These are phyloP conservation scores for Sphyrna mokarran DNA, from an alignment of 2,113 vertebrate species.

Conservation along the genomic window DNA sequence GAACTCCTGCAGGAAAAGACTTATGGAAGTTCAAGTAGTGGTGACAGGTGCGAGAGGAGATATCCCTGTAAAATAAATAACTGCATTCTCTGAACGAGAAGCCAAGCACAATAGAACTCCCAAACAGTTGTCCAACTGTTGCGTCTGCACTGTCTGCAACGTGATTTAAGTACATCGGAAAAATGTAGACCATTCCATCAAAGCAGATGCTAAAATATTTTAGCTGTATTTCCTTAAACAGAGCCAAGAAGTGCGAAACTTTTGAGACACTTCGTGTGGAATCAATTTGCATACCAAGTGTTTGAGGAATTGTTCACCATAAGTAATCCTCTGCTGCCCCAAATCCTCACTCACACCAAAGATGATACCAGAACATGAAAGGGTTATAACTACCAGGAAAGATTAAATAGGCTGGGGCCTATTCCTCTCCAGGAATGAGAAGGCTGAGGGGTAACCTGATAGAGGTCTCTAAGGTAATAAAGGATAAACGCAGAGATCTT, in stretches of 20 bases:
- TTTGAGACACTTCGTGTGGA: not conserved
- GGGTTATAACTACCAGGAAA: not conserved
- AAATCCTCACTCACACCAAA: not conserved
- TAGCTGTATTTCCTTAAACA: slow-evolving; percentile 14
- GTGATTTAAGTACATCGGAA: slow-evolving; percentile 12
- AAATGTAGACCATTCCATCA: slow-evolving; percentile 23
- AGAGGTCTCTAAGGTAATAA: not conserved
- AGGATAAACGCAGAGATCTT: not conserved
- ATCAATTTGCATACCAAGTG: not conserved
- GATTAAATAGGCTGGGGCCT: not conserved
- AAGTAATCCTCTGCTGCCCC: not conserved
- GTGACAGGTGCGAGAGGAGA: not conserved
- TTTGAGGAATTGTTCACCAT: slow-evolving; percentile 24
- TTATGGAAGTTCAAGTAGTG: not conserved
- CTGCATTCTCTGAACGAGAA: not conserved
- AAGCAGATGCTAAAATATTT: slow-evolving; percentile 31
- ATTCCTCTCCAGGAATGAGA: not conserved
- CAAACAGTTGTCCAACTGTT: not conserved
- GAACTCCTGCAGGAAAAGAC: not conserved
- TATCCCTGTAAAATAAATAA: not conserved
- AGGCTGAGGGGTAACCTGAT: not conserved
- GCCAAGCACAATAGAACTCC: slow-evolving; percentile 14
- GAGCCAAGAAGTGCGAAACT: not conserved
- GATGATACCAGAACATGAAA: not conserved
- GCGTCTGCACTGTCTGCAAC: not conserved